phyloP scores from a whole-genome alignment of 2,888 invertebrate genomes.

The Leucophenga maculata region DNA sequence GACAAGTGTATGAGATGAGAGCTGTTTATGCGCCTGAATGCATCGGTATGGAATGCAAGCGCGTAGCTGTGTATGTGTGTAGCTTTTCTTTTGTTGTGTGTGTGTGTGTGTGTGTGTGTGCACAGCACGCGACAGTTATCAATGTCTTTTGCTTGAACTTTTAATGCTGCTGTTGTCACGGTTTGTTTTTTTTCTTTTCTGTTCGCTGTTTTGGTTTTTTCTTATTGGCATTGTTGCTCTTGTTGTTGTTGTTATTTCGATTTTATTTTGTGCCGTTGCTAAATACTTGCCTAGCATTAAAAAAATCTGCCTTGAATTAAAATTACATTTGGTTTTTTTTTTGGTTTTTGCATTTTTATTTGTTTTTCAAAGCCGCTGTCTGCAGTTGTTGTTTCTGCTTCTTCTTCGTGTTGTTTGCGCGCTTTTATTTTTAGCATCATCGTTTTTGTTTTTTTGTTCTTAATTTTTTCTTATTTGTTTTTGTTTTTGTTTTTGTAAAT shows the following conservation, averaged over 20 bases:
- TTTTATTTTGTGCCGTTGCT: neutral
- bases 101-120: constrained; percentile 22
- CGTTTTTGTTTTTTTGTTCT: neutral
- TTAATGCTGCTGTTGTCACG: constrained; percentile 36
- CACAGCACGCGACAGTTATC: constrained; percentile 21
- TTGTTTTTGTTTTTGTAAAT: constrained; percentile 15
- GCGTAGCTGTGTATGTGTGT: neutral
- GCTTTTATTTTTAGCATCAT: constrained; percentile 2
- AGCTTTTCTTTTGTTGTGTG: constrained; percentile 10
- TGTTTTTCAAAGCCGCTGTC: neutral
- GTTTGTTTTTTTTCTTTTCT: constrained; percentile 27
- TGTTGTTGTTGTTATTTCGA: constrained; percentile 11
- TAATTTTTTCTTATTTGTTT: neutral
- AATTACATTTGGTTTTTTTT: constrained; percentile 17
- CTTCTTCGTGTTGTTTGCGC: neutral
- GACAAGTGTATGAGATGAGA: constrained; percentile 14
- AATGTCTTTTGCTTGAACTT: constrained; percentile 38
- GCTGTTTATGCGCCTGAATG: constrained; percentile 14
- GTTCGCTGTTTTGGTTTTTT: constrained; percentile 29
- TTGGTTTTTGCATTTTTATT: too few species aligned
- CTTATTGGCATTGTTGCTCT: constrained; percentile 28
- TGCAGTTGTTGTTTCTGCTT: constrained; percentile 3
- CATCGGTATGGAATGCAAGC: constrained; percentile 16
- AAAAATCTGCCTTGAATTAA: constrained; percentile 22
- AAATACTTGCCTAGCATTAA: neutral